These are phyloP conservation scores for Megalopta genalis DNA, from an alignment of 1,140 invertebrate genomes.

Conservation along the genomic window DNA sequence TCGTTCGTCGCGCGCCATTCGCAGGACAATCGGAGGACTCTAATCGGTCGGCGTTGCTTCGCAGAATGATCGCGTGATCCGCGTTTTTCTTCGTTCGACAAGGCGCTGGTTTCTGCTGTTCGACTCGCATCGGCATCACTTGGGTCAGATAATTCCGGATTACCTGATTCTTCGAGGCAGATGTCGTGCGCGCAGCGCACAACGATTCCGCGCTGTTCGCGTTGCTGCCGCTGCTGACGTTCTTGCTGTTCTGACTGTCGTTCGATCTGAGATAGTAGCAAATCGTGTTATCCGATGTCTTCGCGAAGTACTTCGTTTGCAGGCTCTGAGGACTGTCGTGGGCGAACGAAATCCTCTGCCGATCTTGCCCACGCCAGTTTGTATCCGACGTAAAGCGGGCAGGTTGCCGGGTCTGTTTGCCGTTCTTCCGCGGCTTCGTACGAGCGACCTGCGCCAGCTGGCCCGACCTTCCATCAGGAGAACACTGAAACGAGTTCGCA, in stretches of 20 bases:
- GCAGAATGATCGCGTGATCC: neutral
- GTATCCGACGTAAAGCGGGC: neutral
- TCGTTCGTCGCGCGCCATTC: neutral
- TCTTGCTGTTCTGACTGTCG: slow-evolving; percentile 9
- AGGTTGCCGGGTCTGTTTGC: slow-evolving; percentile 9
- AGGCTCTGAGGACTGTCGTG: slow-evolving; percentile 5
- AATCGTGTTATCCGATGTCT: slow-evolving; percentile 59
- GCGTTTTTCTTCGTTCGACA: neutral
- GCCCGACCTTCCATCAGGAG: slow-evolving; percentile 13
- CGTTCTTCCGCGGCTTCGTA: slow-evolving; percentile 29
- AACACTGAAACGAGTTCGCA: slow-evolving; percentile 35
- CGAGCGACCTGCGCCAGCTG: slow-evolving; percentile 21
- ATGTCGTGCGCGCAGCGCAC: slow-evolving; percentile 25
- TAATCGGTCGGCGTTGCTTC: neutral
- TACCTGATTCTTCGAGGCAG: slow-evolving; percentile 58
- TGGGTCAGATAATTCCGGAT: slow-evolving; percentile 74
- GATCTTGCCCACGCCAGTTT: slow-evolving; percentile 44
- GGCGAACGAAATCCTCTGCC: slow-evolving; percentile 11
- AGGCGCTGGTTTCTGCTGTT: neutral
- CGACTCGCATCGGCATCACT: slow-evolving; percentile 51
- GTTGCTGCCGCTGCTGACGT: neutral
- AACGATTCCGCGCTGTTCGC: slow-evolving; percentile 27
- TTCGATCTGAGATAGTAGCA: slow-evolving; percentile 57
- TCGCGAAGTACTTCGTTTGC: slow-evolving; percentile 56
- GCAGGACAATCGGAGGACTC: neutral